Evolutionary conservation across 2,113 vertebrate genomes (phyloP).

Genomic region (Chaetura pelagica): DNA sequence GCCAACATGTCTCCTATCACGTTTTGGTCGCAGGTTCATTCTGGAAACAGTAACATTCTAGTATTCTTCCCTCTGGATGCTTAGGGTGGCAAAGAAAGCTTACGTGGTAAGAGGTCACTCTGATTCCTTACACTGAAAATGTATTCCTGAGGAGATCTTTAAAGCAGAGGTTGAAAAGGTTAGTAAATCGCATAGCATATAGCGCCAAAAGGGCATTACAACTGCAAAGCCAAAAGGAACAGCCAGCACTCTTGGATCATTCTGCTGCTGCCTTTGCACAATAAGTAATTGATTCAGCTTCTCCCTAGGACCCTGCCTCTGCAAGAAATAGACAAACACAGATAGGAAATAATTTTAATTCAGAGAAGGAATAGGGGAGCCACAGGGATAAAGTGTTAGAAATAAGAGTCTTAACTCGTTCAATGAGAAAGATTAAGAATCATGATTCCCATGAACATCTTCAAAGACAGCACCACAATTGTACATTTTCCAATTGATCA

Average conservation of each 20-base stretch:
- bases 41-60: not conserved
- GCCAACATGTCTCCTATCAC: accelerated
- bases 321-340: not conserved
- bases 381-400: not conserved
- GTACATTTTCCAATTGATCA: not conserved
- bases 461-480: not conserved
- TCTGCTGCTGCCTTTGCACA: not conserved
- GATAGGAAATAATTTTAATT: not conserved
- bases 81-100: not conserved
- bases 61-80: accelerated
- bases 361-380: not conserved
- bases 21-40: not conserved
- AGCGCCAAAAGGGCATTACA: not conserved
- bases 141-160: not conserved
- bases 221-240: not conserved
- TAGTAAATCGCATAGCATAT: not conserved
- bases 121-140: not conserved
- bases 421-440: not conserved
- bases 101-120: not conserved
- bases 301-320: not conserved
- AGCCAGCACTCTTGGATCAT: not conserved
- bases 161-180: not conserved
- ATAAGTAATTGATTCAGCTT: not conserved
- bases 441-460: not conserved
- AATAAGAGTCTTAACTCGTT: not conserved